Conservation (phyloP, 2,113 vertebrate species). For the Motacilla alba region DNA sequence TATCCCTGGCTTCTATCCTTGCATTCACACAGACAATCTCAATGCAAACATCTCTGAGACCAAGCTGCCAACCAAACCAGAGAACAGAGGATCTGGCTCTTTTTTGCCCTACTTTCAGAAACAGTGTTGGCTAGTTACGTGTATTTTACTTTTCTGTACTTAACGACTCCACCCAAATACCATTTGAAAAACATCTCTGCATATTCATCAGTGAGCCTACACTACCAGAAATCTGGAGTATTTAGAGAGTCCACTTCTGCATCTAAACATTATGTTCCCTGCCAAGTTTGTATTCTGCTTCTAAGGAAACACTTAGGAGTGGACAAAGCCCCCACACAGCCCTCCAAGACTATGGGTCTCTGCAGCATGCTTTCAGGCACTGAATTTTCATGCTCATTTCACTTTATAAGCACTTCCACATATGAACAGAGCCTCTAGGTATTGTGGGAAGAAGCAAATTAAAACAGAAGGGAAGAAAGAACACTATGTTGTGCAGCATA, state of each 20-base stretch:
- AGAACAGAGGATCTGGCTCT: background rate
- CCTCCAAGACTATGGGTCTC: background rate
- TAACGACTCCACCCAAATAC: background rate
- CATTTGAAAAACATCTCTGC: background rate
- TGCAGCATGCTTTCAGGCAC: background rate
- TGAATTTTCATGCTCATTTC: background rate
- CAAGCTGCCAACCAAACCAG: background rate
- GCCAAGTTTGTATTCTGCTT: background rate
- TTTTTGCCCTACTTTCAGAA: background rate
- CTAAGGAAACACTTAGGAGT: background rate
- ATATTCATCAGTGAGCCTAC: background rate
- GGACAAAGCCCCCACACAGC: background rate
- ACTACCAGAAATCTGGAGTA: background rate
- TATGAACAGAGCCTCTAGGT: background rate
- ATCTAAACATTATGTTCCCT: background rate
- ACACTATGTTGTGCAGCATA: background rate
- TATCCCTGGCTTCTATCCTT: background rate
- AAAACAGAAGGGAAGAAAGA: conserved; percentile 38
- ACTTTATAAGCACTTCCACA: background rate
- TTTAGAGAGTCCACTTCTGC: background rate
- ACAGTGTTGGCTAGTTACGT: background rate
- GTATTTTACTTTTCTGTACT: background rate
- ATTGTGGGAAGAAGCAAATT: conserved; percentile 23
- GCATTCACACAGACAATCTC: background rate
- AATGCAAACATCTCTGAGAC: background rate